phyloP scores from a whole-genome alignment of 2,888 invertebrate species.

The Dasypolia templi region DNA sequence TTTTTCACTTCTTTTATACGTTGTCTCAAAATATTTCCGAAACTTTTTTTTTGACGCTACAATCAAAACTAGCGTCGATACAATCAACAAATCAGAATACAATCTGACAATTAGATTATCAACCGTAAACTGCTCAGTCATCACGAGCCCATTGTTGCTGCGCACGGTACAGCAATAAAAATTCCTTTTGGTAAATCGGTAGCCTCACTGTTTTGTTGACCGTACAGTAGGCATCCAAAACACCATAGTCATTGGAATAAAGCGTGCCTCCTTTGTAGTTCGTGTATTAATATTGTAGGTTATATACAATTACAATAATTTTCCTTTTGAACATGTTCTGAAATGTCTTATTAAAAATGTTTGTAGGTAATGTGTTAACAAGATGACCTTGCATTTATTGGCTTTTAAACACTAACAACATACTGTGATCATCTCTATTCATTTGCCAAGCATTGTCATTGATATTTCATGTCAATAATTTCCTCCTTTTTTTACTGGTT shows the following conservation, averaged over 20 bases:
- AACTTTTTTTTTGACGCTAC: slow-evolving; percentile 71
- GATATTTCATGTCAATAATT: no score
- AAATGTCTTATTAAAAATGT: slow-evolving; percentile 39
- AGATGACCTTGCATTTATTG: slow-evolving; percentile 36
- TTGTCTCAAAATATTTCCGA: neutral
- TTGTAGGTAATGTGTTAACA: slow-evolving; percentile 3
- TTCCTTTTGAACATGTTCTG: slow-evolving; percentile 10
- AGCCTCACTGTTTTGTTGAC: slow-evolving; percentile 76
- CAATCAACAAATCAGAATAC: slow-evolving; percentile 83
- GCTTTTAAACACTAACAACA: slow-evolving; percentile 2
- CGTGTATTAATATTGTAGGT: slow-evolving; percentile 52
- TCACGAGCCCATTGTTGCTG: slow-evolving; percentile 78
- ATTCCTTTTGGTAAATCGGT: slow-evolving; percentile 73
- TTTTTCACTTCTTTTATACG: neutral
- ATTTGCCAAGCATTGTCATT: slow-evolving; percentile 3
- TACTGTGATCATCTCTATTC: slow-evolving; percentile 4
- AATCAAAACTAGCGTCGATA: slow-evolving; percentile 70
- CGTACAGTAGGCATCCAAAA: slow-evolving; percentile 68
- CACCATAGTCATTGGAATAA: slow-evolving; percentile 70
- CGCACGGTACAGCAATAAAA: slow-evolving; percentile 73
- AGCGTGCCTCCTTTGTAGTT: slow-evolving; percentile 51
- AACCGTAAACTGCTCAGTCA: slow-evolving; percentile 79
- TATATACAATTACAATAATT: slow-evolving; percentile 46
- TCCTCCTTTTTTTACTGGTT: no score
- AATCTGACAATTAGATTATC: slow-evolving; percentile 87